phyloP scores from a whole-genome alignment of 37 sponge, comb jelly and placozoan genomes.

The Agelas oroides region DNA sequence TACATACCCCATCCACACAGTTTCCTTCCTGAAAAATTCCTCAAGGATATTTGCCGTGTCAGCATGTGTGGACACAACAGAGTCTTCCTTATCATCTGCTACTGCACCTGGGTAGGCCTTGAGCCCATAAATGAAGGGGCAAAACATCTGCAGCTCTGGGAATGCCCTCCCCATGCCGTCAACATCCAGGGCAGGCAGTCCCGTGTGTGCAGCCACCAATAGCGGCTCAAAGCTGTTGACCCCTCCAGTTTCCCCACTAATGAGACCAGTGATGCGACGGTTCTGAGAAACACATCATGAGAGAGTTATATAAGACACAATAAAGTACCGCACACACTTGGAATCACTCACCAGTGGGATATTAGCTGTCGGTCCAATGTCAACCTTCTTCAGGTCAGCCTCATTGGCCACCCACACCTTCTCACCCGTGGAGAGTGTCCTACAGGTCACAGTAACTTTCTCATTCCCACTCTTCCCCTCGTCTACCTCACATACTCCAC shows the following conservation, averaged over 20 bases:
- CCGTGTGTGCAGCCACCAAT: slow-evolving; percentile 63
- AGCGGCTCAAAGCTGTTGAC: slow-evolving; percentile 81
- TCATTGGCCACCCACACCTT: slow-evolving; percentile 9
- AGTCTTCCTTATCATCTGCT: slow-evolving; percentile 71
- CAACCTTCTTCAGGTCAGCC: slow-evolving; percentile 34
- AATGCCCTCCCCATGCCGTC: slow-evolving; percentile 95
- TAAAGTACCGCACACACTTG: too few relatives aligned
- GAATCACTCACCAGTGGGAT: too few relatives aligned
- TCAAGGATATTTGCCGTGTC: slow-evolving; percentile 56
- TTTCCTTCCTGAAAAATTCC: slow-evolving; percentile 66
- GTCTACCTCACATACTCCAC: slow-evolving; percentile 51
- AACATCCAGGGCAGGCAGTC: slow-evolving; percentile 80
- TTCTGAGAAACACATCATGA: slow-evolving; percentile 39
- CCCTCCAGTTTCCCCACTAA: slow-evolving; percentile 80
- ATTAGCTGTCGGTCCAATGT: too few relatives aligned
- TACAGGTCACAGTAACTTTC: slow-evolving; percentile 8
- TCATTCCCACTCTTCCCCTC: slow-evolving; percentile 35
- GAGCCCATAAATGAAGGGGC: slow-evolving; percentile 77
- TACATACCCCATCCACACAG: slow-evolving; percentile 81
- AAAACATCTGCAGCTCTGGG: slow-evolving; percentile 91
- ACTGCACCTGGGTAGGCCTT: slow-evolving; percentile 56
- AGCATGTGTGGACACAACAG: slow-evolving; percentile 35
- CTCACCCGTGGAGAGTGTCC: background rate
- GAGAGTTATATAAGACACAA: too few relatives aligned
- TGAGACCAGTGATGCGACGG: slow-evolving; percentile 52